Evolutionary conservation across 2,797 vertebrate species (phyloP).

Genomic region (Enteromius viviparus): DNA sequence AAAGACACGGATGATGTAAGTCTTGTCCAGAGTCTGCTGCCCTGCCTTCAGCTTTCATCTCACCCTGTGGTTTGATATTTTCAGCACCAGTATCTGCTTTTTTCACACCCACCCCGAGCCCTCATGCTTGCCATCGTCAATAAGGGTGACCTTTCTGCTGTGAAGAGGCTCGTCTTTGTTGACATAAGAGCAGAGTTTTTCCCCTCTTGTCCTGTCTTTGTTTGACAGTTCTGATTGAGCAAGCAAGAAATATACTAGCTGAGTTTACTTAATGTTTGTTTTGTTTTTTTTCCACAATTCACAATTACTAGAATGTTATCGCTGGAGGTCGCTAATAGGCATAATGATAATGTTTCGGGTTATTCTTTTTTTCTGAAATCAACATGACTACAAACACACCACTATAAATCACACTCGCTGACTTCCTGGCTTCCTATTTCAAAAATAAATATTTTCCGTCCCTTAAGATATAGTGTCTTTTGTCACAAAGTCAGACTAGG

Average conservation of each 20-base stretch:
- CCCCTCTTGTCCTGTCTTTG: neutral
- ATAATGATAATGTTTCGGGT: neutral
- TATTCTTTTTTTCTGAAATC: neutral
- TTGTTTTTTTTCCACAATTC: neutral
- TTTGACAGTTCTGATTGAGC: neutral
- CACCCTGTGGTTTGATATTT: neutral
- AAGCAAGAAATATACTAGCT: too few relatives aligned
- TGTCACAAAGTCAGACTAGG: neutral
- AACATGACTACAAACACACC: neutral
- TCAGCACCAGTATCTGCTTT: neutral
- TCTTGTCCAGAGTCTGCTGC: neutral
- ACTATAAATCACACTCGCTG: too few relatives aligned
- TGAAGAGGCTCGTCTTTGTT: neutral
- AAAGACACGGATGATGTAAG: constrained; percentile 92
- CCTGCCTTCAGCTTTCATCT: constrained; percentile 13
- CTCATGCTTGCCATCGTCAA: neutral
- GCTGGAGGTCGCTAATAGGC: neutral
- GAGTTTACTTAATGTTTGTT: neutral
- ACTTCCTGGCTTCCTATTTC: neutral
- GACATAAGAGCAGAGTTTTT: constrained; percentile 12
- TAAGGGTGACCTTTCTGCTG: constrained; percentile 24
- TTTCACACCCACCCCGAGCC: neutral
- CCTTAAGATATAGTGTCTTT: neutral
- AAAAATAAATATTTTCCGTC: neutral
- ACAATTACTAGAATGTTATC: neutral